Evolutionary conservation across 2,888 invertebrate genomes (phyloP).

Genomic region (Xiphydria camelus): DNA sequence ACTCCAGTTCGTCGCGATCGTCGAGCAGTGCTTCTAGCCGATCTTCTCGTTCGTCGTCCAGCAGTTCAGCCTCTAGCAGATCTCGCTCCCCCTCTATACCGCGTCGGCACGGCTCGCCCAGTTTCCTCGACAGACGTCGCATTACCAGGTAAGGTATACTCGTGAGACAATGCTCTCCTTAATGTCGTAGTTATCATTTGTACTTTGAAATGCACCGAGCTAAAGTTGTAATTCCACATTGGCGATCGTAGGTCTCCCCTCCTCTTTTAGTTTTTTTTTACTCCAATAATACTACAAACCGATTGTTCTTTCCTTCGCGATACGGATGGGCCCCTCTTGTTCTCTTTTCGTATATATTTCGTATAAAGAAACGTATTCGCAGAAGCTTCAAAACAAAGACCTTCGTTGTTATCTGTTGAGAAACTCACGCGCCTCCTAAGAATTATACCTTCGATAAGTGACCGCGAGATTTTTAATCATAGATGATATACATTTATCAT

Average conservation of each 20-base stretch:
- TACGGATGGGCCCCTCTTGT: too few species aligned
- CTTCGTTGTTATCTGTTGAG: too few species aligned
- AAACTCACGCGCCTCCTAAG: too few species aligned
- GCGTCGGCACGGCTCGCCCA: constrained; percentile 88
- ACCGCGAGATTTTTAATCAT: too few species aligned
- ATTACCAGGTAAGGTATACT: constrained; percentile 89
- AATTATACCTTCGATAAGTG: too few species aligned
- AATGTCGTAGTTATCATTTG: constrained; percentile 6
- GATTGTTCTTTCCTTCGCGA: too few species aligned
- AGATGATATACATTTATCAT: too few species aligned
- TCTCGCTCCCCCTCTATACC: constrained; percentile 89
- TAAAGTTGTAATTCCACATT: constrained; percentile 34
- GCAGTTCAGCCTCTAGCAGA: constrained; percentile 56
- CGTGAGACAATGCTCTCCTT: constrained; percentile 7
- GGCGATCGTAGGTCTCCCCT: constrained; percentile 25
- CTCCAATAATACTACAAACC: too few species aligned
- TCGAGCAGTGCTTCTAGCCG: constrained; percentile 64
- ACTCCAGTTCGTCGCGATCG: constrained; percentile 51
- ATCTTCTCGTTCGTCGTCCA: constrained; percentile 61
- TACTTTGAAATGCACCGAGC: constrained; percentile 30
- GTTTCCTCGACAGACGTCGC: constrained; percentile 88
- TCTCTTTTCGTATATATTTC: too few species aligned
- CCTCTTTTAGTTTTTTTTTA: constrained; percentile 23
- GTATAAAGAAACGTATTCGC: too few species aligned
- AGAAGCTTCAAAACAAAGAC: too few species aligned